These are phyloP conservation scores for Plebejus melissa DNA, from an alignment of 2,888 invertebrate genomes.

Conservation along the genomic window DNA sequence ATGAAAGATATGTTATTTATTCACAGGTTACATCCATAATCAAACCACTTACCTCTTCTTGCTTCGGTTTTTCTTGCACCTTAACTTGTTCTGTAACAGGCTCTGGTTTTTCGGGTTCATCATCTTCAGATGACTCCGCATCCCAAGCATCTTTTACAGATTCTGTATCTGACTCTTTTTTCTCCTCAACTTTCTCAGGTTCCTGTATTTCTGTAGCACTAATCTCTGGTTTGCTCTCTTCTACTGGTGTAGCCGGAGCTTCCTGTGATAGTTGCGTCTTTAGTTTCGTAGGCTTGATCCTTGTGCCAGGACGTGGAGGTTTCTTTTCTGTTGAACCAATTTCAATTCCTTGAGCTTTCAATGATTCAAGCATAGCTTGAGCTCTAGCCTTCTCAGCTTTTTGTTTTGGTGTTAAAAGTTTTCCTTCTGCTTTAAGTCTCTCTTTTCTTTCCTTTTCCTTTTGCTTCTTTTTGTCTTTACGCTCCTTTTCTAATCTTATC, in stretches of 20 bases:
- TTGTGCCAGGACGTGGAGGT: constrained; percentile 83
- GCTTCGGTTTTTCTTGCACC: constrained; percentile 31
- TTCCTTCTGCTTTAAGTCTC: constrained; percentile 97
- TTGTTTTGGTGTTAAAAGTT: constrained; percentile 94
- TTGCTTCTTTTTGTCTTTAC: constrained; percentile 92
- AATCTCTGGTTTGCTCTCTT: constrained; percentile 70
- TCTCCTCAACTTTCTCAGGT: constrained; percentile 47
- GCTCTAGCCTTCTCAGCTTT: constrained; percentile 94
- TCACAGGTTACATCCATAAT: not conserved
- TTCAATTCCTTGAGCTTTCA: constrained; percentile 93
- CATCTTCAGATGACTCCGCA: constrained; percentile 83
- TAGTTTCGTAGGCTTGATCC: constrained; percentile 84
- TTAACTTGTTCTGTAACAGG: constrained; percentile 40
- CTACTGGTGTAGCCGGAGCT: constrained; percentile 67
- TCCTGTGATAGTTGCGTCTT: constrained; percentile 82
- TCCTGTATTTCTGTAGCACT: constrained; percentile 70
- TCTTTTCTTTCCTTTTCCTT: constrained; percentile 96
- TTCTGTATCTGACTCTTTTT: constrained; percentile 71
- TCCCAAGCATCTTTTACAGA: constrained; percentile 92
- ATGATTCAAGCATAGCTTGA: constrained; percentile 91
- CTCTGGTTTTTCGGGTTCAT: constrained; percentile 50
- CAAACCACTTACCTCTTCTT: constrained; percentile 11
- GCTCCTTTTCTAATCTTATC: constrained; percentile 89
- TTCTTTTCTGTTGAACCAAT: constrained; percentile 85
- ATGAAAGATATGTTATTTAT: too few relatives aligned